Percentiles rank a stretch among this genome's conserved stretches.
phyloP scores from a whole-genome alignment of 2,113 vertebrate genomes.

The Dicerorhinus sumatrensis region DNA sequence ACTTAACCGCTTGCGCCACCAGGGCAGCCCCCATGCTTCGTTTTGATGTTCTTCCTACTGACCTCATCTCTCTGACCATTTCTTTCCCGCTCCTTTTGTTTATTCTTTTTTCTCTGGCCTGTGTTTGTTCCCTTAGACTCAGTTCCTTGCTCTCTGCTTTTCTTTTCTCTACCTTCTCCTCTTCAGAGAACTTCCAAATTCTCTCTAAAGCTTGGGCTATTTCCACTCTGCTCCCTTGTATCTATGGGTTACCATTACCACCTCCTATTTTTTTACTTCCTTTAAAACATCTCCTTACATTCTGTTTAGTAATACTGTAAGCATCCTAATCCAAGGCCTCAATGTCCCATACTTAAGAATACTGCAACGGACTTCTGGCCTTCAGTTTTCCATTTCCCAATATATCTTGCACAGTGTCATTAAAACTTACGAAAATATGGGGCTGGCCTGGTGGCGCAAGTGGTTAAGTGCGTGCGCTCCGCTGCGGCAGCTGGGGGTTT shows the following conservation, averaged over 20 bases:
- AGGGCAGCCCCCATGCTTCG: no score
- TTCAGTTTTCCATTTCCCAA: background rate
- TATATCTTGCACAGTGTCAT: background rate
- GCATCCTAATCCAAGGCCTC: background rate
- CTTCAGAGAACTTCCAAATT: constrained; percentile 39
- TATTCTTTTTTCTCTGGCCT: background rate
- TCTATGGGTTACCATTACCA: background rate
- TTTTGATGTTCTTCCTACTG: background rate
- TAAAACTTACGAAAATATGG: background rate
- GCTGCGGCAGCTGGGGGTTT: no score
- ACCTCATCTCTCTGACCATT: background rate
- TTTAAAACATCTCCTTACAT: constrained; percentile 1
- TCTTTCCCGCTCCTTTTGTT: background rate
- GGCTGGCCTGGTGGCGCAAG: no score
- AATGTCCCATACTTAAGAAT: background rate
- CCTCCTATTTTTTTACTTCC: background rate
- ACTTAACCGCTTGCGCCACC: no score
- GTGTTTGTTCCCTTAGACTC: constrained; percentile 1
- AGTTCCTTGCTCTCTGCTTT: background rate
- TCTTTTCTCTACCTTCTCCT: background rate
- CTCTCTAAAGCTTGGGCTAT: background rate
- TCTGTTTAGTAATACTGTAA: background rate
- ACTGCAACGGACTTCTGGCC: background rate
- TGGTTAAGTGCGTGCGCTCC: no score
- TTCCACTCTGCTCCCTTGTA: background rate